Base-by-base conservation (phyloP, 2,113 vertebrate genomes). In the Empidonax alnorum region DNA sequence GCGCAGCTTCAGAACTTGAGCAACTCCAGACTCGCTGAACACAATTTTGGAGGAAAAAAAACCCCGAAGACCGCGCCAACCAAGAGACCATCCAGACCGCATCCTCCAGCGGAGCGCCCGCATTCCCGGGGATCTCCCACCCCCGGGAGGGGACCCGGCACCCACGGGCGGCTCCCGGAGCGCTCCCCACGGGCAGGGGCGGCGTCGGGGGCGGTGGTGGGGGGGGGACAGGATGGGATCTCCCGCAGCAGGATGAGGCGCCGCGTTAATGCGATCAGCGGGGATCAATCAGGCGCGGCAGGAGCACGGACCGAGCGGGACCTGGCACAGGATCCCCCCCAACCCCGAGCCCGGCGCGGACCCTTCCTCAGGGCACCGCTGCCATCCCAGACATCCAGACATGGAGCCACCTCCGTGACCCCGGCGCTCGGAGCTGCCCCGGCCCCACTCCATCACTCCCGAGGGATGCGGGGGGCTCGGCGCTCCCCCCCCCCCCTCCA, bases 181-280 rank as follows among this genome's bases (percentile, higher is more conserved):
- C 66, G 24, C 24, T 13, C 23, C 6, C 3, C 39, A 44, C 47
- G 15, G 28, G 47, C 24, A 55, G 30, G 8, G 41, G 13, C 19
- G 19, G 74, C 49, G 4, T 9, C 49, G 49, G 49, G 49, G 25
- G 49, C 4, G 2, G 0, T 1, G 10, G 4, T n/a, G 35, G 35
- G 35, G 7, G 35, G 35, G n/a, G 22, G 7, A 56, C 8, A 2
- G 58, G 58, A 24, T 12, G 33, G 23, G 69, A n/a, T 27, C 50
- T 37, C 37, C 33, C 6, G 37, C 31, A 37, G 17, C 31, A 22
- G 24, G 20, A 17, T 4, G 25, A 11, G 30, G 37, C 21, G 21
- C 87, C 22, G 39, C 30, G 14, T 37, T 39, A 22, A 33, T 3
- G 41, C 58, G 41, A 42, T 16, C n/a, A 23, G 31, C 3, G 5